These are phyloP conservation scores for Hyposmocoma kahamanoa DNA, from an alignment of 1,140 invertebrate species.

Conservation along the genomic window DNA sequence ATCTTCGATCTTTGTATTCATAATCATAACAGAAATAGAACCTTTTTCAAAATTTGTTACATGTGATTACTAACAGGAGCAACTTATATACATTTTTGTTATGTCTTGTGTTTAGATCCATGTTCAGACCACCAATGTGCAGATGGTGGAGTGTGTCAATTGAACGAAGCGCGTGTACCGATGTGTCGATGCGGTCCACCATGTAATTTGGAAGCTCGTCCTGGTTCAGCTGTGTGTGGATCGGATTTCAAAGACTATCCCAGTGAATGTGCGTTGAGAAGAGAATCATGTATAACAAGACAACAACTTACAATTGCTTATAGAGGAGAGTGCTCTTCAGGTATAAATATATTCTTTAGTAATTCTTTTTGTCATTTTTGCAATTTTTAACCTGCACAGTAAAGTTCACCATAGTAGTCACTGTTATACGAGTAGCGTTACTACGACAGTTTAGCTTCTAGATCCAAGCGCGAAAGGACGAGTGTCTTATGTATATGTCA, in stretches of 20 bases:
- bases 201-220: constrained; percentile 82
- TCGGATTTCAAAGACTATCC: constrained; percentile 89
- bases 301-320: constrained; percentile 85
- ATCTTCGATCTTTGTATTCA: too few species aligned
- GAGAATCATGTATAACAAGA: constrained; percentile 82
- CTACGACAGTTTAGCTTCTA: too few species aligned
- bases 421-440: too few species aligned
- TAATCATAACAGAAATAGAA: too few species aligned
- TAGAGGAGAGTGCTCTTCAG: constrained; percentile 85
- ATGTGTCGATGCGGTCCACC: constrained; percentile 85
- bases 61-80: too few species aligned
- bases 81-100: too few species aligned
- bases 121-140: constrained; percentile 84
- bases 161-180: constrained; percentile 84
- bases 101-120: constrained; percentile 81
- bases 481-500: too few species aligned
- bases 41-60: too few species aligned
- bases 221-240: constrained; percentile 82
- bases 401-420: too few species aligned
- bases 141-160: constrained; percentile 86
- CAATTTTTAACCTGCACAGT: too few species aligned
- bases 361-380: too few species aligned
- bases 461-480: too few species aligned
- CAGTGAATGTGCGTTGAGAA: constrained; percentile 85
- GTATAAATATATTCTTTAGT: constrained; percentile 57